Evolutionary conservation across 2,888 invertebrate species (phyloP).

Genomic region (Allygus modestus): DNA sequence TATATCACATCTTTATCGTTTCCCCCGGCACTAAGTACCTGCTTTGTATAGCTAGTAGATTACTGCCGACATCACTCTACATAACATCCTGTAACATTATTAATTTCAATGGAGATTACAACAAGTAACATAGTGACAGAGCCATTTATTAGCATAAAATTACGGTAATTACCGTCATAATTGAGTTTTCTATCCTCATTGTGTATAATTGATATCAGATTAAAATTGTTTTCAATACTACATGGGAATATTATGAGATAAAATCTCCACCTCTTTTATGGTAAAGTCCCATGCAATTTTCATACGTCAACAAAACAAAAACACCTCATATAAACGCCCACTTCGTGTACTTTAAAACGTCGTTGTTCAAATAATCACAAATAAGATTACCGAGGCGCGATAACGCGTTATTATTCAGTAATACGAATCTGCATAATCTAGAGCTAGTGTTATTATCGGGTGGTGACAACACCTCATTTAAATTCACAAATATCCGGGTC

Average conservation of each 20-base stretch:
- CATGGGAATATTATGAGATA: constrained; percentile 1
- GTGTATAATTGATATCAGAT: constrained; percentile 2
- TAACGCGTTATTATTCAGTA: constrained; percentile 7
- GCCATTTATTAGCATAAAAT: not conserved
- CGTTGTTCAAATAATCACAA: constrained; percentile 34
- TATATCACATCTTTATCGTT: too few relatives aligned
- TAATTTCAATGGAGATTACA: not conserved
- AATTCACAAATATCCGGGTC: not conserved
- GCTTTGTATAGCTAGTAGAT: too few relatives aligned
- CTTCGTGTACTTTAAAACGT: constrained; percentile 9
- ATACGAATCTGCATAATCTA: constrained; percentile 26
- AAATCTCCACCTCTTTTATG: not conserved
- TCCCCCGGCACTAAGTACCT: too few relatives aligned
- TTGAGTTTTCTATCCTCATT: constrained; percentile 2
- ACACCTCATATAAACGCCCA: not conserved
- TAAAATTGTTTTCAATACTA: not conserved
- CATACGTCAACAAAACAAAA: constrained; percentile 10
- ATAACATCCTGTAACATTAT: too few relatives aligned
- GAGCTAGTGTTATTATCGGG: not conserved
- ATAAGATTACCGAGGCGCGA: not conserved
- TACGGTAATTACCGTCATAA: not conserved
- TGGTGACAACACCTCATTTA: constrained; percentile 39
- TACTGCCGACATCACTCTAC: too few relatives aligned
- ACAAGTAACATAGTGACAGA: not conserved
- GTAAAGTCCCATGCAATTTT: not conserved